Evolutionary conservation across 2,113 vertebrate species (phyloP), one percentile per base, ranked within the genome.

Genomic region (Malurus melanocephalus): DNA sequence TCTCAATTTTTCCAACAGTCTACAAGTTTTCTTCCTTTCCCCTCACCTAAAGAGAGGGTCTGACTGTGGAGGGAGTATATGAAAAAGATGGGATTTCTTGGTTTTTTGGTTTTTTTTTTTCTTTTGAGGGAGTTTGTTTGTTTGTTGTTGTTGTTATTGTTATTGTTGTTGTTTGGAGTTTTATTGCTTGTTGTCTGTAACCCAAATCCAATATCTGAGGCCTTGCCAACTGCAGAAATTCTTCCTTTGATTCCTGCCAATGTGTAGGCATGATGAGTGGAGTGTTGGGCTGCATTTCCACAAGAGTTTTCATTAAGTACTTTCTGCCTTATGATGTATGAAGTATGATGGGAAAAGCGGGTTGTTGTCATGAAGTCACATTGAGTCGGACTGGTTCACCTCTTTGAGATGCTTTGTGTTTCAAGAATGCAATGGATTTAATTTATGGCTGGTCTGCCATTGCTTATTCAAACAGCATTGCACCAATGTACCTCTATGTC

Each of bases 361-460:
- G 9, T 4, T 78, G 24, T n/a, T 0, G 0, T 77, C n/a, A 32
- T 2, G 7, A 52, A 84, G 33, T 16, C 49, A 10, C 2, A 1
- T 4, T 17, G 12, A 16, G 6, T 51, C 71, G 33, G 9, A 42
- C 23, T 5, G 28, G 35, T 21, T 85, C 35, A 52, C 35, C 27
- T 68, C 64, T 74, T 71, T 22, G 32, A 66, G 11, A 38, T 53
- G 30, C 7, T 26, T 11, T 13, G 13, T 53, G 26, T 64, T 84
- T 82, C 42, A 62, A 78, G 83, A 87, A 45, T 24, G 22, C 19
- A 30, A 14, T 14, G 8, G 12, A 5, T 83, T 73, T 53, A 43
- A 49, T 73, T 53, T 85, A 42, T 32, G 60, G 38, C 9, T 9
- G 1, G 3, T 68, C 33, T 90, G 87, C 30, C 43, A 20, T 8